Evolutionary conservation across 2,888 invertebrate species (phyloP).

Genomic region (Eurois occulta): DNA sequence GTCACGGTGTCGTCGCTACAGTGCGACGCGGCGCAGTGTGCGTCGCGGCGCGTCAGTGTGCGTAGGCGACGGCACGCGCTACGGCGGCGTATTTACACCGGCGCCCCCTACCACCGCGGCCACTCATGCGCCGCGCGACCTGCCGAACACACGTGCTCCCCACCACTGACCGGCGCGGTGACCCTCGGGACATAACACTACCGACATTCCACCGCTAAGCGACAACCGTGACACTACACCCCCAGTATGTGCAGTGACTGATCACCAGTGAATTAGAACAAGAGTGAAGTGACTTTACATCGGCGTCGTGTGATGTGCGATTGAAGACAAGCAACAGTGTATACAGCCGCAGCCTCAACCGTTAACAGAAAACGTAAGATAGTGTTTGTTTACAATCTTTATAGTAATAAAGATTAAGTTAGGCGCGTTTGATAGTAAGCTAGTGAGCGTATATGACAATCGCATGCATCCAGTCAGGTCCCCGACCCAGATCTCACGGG

Average conservation of each 20-base stretch:
- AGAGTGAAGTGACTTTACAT: constrained; percentile 84
- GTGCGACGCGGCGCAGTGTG: constrained; percentile 69
- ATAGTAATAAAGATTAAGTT: constrained; percentile 56
- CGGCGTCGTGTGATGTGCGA: constrained; percentile 86
- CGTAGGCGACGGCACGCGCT: constrained; percentile 86
- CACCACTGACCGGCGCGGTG: constrained; percentile 80
- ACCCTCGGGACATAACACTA: constrained; percentile 78
- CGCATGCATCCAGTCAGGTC: constrained; percentile 75
- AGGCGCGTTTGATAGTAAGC: constrained; percentile 64
- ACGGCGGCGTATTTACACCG: constrained; percentile 88
- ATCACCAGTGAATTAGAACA: constrained; percentile 77
- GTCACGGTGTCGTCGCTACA: constrained; percentile 69
- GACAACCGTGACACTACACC: constrained; percentile 76
- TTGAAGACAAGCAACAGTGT: constrained; percentile 82
- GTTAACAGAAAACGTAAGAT: constrained; percentile 87
- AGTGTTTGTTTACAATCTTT: constrained; percentile 78
- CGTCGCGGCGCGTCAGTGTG: constrained; percentile 73
- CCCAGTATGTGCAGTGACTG: constrained; percentile 87
- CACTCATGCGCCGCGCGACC: constrained; percentile 89
- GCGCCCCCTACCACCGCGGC: constrained; percentile 89
- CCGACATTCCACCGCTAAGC: constrained; percentile 74
- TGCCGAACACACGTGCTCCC: constrained; percentile 87
- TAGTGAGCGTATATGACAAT: constrained; percentile 69
- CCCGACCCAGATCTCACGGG: constrained; percentile 89
- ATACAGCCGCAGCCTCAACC: constrained; percentile 88